Base-by-base conservation (phyloP, 2,113 vertebrate species). In the Erpornis zantholeuca region DNA sequence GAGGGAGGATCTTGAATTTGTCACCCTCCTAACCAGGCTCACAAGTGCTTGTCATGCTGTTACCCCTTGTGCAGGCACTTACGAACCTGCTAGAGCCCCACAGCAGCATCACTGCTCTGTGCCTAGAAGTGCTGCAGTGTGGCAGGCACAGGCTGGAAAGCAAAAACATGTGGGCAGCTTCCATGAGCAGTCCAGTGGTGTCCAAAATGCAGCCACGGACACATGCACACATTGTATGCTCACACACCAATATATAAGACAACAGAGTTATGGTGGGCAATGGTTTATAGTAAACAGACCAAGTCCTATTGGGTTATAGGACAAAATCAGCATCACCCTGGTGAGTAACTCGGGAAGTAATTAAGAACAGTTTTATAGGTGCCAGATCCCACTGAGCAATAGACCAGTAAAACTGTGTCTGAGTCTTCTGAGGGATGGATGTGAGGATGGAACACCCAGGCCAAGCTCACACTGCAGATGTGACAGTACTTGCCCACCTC, bases 351-450 rank as follows among this genome's bases (percentile, higher is more conserved):
- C 80, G 31, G 71, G 92, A 78, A 95, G 94, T 88, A 97, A 96
- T 96, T 94, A 95, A 69, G 79, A 97, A 66, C 53, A 70, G 68
- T 77, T 96, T 96, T 96, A 92, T 92, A 96, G 85, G 86, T 75
- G 86, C 75, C 92, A 82, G 77, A 60, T 63, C 96, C 94, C 0
- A 7, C 94, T 92, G 94, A 77, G 94, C 40, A 0, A 68, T 5
- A 93, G 90, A 86, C 36, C 87, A 94, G 94, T 96, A 97, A 98
- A 97, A 87, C 40, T 2, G 2, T 16, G 59, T 50, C 90, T 49
- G 52, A 72, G 35, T 81, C 94, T 95, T 92, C 93, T 81, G 90
- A 92, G 45, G 56, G 87, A 86, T 12, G 29, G 16, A 15, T 88
- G 78, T n/a, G 31, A 78, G 88, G 92, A 82, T 45, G 45, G n/a